Base-by-base conservation (phyloP, 2,797 vertebrate genomes). In the Paguma larvata region DNA sequence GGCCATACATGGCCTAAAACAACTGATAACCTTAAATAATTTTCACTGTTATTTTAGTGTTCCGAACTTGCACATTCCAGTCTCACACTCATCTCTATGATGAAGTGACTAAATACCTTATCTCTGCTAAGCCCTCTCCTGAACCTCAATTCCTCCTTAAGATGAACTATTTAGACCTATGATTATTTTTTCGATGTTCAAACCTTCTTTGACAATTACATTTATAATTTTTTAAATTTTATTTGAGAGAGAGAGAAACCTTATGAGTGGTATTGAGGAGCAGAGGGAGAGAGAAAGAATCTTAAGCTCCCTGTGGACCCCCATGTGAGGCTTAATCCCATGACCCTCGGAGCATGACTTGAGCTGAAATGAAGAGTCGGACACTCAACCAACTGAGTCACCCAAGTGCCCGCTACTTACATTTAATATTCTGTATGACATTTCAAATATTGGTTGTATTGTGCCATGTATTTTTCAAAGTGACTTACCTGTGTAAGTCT, bases 381-480 rank as follows among this genome's bases (percentile, higher is more conserved):
- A 23, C 56, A 59, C 56, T 59, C 56, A 59, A 23, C 1, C 7
- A 9, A 10, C 56, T 59, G 21, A 59, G 56, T 21, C 56, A 19
- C 56, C 8, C 8, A 23, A 8, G 56, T 59, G 21, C 56, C 21
- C 8, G 16, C 21, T 0, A 56, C 10, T 85, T 78, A 73, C 5
- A 34, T 73, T 93, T n/a, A 46, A 3, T 63, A 59, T 80, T 95
- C 41, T 53, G 25, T 48, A 51, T 95, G 83, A 46, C 32, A 19
- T 91, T 91, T 86, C 30, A 84, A 80, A 46, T 89, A 87, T 41
- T 85, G 62, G 72, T 73, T 88, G 14, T 30, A 56, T 38, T 82
- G 19, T 32, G 15, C 21, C 44, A 1, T 53, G 4, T 80, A 14
- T 25, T 80, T 93, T 85, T 75, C 18, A 85, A 91, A 70, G 10